These are phyloP conservation scores for Malurus cyaneus DNA, from an alignment of 2,113 vertebrate genomes.

Conservation along the genomic window DNA sequence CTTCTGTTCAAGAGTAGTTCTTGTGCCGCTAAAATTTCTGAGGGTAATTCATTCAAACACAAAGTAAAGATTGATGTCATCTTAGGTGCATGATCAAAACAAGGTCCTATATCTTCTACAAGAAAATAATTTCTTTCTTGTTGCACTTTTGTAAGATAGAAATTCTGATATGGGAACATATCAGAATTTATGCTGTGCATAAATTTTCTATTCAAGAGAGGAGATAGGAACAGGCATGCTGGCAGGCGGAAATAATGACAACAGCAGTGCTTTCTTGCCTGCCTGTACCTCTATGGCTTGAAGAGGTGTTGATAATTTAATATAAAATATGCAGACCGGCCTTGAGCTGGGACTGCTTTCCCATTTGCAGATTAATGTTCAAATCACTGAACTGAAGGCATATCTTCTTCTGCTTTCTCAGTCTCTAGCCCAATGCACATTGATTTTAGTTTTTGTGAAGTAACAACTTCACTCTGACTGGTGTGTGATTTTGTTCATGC, in stretches of 20 bases:
- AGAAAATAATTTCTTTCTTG: background rate
- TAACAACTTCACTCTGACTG: background rate
- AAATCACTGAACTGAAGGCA: background rate
- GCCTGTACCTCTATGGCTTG: background rate
- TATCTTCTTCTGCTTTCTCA: background rate
- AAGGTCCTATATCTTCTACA: background rate
- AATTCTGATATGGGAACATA: background rate
- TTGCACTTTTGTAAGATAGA: background rate
- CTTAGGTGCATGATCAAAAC: background rate
- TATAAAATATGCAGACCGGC: background rate
- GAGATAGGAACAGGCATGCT: background rate
- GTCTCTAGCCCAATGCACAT: background rate
- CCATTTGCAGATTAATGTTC: background rate
- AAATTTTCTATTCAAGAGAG: background rate
- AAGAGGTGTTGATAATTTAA: background rate
- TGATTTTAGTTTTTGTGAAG: background rate
- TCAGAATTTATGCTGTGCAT: background rate
- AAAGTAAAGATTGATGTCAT: background rate
- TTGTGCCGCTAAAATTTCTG: background rate
- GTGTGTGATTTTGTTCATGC: background rate
- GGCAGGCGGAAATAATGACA: background rate
- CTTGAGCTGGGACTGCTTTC: background rate
- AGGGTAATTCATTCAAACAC: background rate
- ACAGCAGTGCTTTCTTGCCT: background rate
- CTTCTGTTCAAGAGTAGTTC: background rate